These are phyloP conservation scores for Lasioglossum malachurum DNA, from an alignment of 2,888 invertebrate species.

Conservation along the genomic window DNA sequence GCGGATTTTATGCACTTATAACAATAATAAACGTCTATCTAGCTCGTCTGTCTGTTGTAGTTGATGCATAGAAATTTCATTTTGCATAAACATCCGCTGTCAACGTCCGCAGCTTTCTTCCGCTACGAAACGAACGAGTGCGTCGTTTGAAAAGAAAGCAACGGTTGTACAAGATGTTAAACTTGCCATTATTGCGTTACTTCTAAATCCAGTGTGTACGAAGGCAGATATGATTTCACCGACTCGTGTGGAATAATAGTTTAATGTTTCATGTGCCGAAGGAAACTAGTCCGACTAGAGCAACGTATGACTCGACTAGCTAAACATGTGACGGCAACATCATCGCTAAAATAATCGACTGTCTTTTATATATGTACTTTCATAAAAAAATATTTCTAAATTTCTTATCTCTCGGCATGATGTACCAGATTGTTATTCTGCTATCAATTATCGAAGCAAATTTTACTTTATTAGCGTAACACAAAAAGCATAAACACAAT, in stretches of 20 bases:
- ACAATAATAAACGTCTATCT: background rate
- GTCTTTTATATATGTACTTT: background rate
- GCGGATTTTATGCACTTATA: background rate
- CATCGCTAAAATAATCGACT: background rate
- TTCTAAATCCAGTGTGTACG: conserved; percentile 28
- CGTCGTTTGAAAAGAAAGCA: conserved; percentile 25
- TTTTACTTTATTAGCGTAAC: too few relatives aligned
- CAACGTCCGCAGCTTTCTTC: conserved; percentile 7
- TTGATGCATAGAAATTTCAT: background rate
- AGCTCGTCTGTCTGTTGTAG: background rate
- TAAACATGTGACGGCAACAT: conserved; percentile 15
- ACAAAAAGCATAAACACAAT: background rate
- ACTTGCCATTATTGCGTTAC: conserved; percentile 54
- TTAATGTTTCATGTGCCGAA: conserved; percentile 60
- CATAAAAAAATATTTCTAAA: background rate
- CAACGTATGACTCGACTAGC: background rate
- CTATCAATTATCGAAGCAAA: background rate
- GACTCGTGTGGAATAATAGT: conserved; percentile 62
- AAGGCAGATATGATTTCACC: conserved; percentile 57
- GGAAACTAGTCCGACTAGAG: conserved; percentile 41
- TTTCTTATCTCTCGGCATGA: background rate
- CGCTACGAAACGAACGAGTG: background rate
- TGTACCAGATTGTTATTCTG: background rate
- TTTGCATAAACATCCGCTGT: background rate
- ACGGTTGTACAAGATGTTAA: conserved; percentile 29